phyloP scores from a whole-genome alignment of 2,888 invertebrate genomes.

The Physocephala rufipes region DNA sequence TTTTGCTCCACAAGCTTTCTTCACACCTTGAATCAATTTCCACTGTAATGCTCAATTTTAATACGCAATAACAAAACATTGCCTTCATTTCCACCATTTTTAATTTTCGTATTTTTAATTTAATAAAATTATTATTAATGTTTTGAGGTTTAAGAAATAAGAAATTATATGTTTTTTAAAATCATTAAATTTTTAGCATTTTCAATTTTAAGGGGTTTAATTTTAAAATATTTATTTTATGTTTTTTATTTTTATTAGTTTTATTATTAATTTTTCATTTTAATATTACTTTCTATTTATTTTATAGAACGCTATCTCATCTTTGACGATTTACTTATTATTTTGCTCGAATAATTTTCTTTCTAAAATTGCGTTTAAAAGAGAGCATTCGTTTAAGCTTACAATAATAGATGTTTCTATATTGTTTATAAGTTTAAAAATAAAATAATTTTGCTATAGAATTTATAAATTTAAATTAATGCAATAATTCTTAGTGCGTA shows the following conservation, averaged over 20 bases:
- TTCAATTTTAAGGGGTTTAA: no score
- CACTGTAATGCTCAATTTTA: conserved; percentile 58
- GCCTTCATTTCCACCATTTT: no score
- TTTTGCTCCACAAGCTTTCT: conserved; percentile 24
- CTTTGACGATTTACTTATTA: no score
- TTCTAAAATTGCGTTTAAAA: conserved; percentile 29
- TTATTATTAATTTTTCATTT: background rate
- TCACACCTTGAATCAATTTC: conserved; percentile 26
- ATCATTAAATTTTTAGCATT: no score
- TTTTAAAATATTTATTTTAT: background rate
- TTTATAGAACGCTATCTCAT: no score
- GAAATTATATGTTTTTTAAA: no score
- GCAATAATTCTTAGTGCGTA: conserved; percentile 21
- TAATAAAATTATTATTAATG: no score
- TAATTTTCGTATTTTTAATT: no score
- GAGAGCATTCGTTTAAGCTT: conserved; percentile 26
- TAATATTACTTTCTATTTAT: background rate
- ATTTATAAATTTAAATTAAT: conserved; percentile 25
- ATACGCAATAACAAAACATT: conserved; percentile 51
- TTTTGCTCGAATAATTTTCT: no score
- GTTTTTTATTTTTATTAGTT: background rate
- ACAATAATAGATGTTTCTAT: background rate
- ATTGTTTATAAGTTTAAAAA: background rate
- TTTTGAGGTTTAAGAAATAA: no score
- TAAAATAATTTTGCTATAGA: conserved; percentile 21